Evolutionary conservation across 2,797 vertebrate species (phyloP), one percentile per base, ranked within the genome.

Genomic region (Babyrousa celebensis): DNA sequence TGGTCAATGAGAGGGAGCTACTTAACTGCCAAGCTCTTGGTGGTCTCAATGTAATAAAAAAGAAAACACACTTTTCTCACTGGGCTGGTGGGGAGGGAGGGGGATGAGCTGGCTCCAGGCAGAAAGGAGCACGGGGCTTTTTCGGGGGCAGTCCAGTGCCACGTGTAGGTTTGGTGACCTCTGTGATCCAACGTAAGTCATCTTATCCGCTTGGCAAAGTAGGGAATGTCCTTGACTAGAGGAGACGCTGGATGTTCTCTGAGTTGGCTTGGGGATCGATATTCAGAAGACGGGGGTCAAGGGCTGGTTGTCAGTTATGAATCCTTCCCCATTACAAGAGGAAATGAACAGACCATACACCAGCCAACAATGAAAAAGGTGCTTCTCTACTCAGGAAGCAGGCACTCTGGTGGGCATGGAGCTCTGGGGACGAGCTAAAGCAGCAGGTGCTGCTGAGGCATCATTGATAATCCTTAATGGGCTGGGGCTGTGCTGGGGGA

Each of bases 1-100:
- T 80, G 79, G 43, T 92, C 40, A 75, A 78, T 71, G 85, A 91
- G 40, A 90, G 52, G 25, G 52, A 91, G 25, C 67, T 12, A n/a
- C 23, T 95, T 58, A 80, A 56, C 65, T 21, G 62, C 62, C 89
- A 63, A 91, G 36, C 56, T 48, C 25, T 54, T 75, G 54, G 12
- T 71, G 18, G 60, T 74, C 40, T 94, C 88, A 56, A 52, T 15
- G 11, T 60, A 60, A 70, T 10, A 83, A 78, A 93, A 94, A 56
- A 78, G 32, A 85, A 90, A 89, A 86, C 48, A 29, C 8, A 23
- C 9, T 36, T 89, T 74, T 89, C 67, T 63, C 29, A 14, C 18
- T 79, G 52, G 40, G 7, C 32, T 62, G 36, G 43, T 7, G 6
- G 71, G 29, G 80, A 29, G 11, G 56, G 70, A 86, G 54, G 21